A percentile compares a stretch with the other conserved stretches of the same genome.
phyloP scores from a whole-genome alignment of 2,113 vertebrate species.

The Tiliqua scincoides region DNA sequence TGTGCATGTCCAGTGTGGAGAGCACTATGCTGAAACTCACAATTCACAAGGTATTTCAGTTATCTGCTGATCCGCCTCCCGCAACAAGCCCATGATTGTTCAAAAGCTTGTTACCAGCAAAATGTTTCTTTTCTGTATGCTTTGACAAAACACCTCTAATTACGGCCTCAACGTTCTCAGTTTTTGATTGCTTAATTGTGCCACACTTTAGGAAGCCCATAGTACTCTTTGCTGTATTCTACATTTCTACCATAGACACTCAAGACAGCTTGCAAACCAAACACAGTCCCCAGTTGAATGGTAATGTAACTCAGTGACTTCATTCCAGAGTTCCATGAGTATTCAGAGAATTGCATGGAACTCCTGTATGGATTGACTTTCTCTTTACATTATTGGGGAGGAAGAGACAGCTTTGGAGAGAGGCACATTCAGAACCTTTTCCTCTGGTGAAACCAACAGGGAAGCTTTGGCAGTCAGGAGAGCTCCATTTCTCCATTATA shows the following conservation, averaged over 20 bases:
- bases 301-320: background rate
- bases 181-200: background rate
- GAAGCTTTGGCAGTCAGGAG: background rate
- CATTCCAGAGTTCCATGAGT: background rate
- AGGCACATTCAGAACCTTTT: background rate
- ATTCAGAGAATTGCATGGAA: background rate
- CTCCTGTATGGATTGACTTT: background rate
- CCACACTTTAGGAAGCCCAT: background rate
- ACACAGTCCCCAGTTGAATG: too few relatives aligned
- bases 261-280: background rate
- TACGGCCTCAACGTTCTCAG: background rate
- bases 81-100: too few relatives aligned
- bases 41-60: constrained; percentile 89
- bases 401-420: background rate
- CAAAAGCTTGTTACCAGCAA: too few relatives aligned
- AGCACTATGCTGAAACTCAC: constrained; percentile 92
- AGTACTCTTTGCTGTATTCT: background rate
- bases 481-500: background rate
- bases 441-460: background rate
- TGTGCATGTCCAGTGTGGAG: constrained; percentile 89
- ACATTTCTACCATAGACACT: background rate
- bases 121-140: background rate
- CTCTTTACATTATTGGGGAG: background rate
- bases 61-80: too few relatives aligned
- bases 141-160: background rate